Percentiles rank a stretch among this genome's conserved stretches.
These are phyloP conservation scores for Aspiorhynchus laticeps DNA, from an alignment of 2,113 vertebrate species.

Conservation along the genomic window DNA sequence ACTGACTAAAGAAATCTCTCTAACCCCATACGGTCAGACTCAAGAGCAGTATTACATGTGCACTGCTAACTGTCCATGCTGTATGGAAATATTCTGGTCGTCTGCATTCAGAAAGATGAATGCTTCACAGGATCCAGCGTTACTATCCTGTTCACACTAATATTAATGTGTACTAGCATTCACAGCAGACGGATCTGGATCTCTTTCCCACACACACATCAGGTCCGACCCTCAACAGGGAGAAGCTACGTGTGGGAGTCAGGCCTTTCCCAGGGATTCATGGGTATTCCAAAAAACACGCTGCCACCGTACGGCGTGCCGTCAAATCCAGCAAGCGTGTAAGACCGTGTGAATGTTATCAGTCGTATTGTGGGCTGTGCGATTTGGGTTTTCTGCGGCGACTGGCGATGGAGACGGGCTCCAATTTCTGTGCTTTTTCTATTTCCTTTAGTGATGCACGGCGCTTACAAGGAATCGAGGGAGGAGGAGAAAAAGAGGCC, in stretches of 20 bases:
- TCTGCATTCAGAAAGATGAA: slow-evolving; percentile 13
- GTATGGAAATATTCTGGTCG: neutral
- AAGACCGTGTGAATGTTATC: slow-evolving; percentile 25
- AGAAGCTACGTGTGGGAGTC: neutral
- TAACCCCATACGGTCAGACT: neutral
- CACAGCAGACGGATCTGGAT: neutral
- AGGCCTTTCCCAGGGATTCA: slow-evolving; percentile 29
- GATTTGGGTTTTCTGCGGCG: slow-evolving; percentile 13
- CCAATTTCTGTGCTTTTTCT: slow-evolving; percentile 22
- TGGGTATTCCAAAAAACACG: slow-evolving; percentile 24
- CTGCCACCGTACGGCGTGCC: neutral
- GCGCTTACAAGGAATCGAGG: slow-evolving; percentile 28
- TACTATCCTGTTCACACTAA: neutral
- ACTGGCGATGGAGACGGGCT: slow-evolving; percentile 14
- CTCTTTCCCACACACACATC: slow-evolving; percentile 1
- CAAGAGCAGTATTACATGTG: neutral
- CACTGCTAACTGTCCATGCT: neutral
- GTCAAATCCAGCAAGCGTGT: slow-evolving; percentile 30
- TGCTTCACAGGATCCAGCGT: neutral
- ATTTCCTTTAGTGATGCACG: slow-evolving; percentile 42
- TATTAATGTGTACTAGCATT: neutral
- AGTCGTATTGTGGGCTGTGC: slow-evolving; percentile 19
- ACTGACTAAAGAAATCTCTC: neutral
- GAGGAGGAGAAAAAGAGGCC: slow-evolving; percentile 52
- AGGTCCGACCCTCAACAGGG: neutral